These are phyloP conservation scores for Drosophila neonasuta DNA, from an alignment of 2,888 invertebrate species.

Conservation along the genomic window DNA sequence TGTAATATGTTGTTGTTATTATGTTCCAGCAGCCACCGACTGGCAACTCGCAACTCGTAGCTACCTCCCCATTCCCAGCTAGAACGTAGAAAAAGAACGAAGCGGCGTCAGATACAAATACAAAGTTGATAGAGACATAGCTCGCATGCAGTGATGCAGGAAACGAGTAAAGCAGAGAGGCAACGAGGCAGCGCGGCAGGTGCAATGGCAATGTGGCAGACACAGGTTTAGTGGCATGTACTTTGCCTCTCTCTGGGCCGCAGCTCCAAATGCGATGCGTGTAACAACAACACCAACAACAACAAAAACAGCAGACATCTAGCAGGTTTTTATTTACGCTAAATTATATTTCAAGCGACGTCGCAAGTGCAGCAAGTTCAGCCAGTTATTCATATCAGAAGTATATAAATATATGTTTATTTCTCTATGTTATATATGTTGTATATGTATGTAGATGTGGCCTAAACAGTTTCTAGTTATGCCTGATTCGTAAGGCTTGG, in stretches of 20 bases:
- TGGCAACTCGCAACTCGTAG: conserved; percentile 10
- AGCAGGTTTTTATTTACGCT: conserved; percentile 65
- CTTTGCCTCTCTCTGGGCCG: conserved; percentile 13
- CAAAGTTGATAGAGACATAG: conserved; percentile 74
- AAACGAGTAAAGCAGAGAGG: conserved; percentile 50
- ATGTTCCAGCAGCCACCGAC: conserved; percentile 42
- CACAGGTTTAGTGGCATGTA: conserved; percentile 30
- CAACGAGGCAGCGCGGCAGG: conserved; percentile 43
- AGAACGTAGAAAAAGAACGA: conserved; percentile 25
- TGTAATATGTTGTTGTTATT: conserved; percentile 23
- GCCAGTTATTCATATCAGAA: conserved; percentile 21
- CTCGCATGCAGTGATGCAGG: conserved; percentile 70
- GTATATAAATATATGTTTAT: conserved; percentile 9
- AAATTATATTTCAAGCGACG: conserved; percentile 52
- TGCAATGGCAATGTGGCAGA: conserved; percentile 23
- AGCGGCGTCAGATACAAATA: conserved; percentile 64
- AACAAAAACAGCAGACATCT: conserved; percentile 25
- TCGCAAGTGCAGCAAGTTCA: conserved; percentile 36
- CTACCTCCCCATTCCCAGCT: conserved; percentile 27
- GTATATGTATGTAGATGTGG: not conserved
- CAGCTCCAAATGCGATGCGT: conserved; percentile 38
- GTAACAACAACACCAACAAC: conserved; percentile 21
- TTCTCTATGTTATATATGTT: not conserved
- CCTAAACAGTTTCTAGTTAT: conserved; percentile 28
- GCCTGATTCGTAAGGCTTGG: conserved; percentile 38